Conservation (phyloP, 2,888 invertebrate species). For the Ectemnius cavifrons region DNA sequence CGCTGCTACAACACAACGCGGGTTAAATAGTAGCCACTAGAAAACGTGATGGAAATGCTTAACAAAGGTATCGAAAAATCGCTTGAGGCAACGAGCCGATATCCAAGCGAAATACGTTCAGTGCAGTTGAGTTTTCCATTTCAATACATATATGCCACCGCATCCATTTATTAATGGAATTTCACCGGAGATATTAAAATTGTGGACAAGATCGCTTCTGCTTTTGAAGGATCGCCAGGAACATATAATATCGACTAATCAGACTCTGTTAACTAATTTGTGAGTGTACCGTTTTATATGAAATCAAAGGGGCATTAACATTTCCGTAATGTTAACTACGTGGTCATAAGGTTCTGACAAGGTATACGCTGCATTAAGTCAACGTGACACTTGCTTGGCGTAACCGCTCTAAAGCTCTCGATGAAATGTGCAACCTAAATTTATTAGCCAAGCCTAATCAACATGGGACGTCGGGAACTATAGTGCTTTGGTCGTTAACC, state of each 20-base stretch:
- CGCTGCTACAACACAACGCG: no score
- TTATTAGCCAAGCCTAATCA: conserved; percentile 33
- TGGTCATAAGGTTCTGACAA: no score
- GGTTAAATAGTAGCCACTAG: background rate
- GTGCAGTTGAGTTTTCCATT: conserved; percentile 21
- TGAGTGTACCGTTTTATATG: no score
- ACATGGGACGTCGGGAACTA: conserved; percentile 5
- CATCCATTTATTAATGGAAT: background rate
- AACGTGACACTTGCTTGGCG: no score
- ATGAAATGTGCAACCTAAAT: conserved; percentile 19
- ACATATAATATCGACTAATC: no score
- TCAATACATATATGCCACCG: conserved; percentile 14
- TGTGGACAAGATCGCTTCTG: background rate
- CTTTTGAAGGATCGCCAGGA: no score
- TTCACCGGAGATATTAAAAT: background rate
- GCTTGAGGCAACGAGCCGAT: no score
- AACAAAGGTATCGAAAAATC: conserved; percentile 2
- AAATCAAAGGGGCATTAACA: no score
- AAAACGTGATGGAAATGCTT: conserved; percentile 28
- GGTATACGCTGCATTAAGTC: no score
- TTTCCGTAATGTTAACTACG: no score
- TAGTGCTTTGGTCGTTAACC: conserved; percentile 43
- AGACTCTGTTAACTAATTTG: no score
- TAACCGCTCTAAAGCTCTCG: no score
- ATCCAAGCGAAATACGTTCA: background rate